A percentile compares a stretch with the other conserved stretches of the same genome.
phyloP scores from a whole-genome alignment of 64 coral and sea anemone genomes.

The Montipora sp. region DNA sequence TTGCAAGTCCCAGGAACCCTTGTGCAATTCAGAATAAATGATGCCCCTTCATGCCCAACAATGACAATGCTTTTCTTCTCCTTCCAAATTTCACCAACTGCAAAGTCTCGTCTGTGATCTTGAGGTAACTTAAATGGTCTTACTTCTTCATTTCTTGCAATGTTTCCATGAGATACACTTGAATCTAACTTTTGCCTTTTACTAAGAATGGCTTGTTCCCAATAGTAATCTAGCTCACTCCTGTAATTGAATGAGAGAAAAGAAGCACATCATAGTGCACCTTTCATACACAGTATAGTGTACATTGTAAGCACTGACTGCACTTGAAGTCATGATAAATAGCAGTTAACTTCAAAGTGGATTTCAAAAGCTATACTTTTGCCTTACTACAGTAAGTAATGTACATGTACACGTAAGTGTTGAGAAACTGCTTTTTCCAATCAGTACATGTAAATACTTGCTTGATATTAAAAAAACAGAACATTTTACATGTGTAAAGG shows the following conservation, averaged over 20 bases:
- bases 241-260: background rate
- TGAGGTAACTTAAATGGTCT: constrained; percentile 32
- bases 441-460: too few relatives aligned
- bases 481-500: too few relatives aligned
- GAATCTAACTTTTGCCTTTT: constrained; percentile 34
- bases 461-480: too few relatives aligned
- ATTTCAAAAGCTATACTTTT: too few relatives aligned
- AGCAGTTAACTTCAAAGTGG: too few relatives aligned
- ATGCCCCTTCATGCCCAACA: constrained; percentile 79
- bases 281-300: too few relatives aligned
- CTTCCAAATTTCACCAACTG: constrained; percentile 93
- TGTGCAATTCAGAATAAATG: constrained; percentile 83
- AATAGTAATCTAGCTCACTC: constrained; percentile 3
- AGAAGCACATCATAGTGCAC: background rate
- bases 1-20: constrained; percentile 40
- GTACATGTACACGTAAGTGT: too few relatives aligned
- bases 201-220: constrained; percentile 10
- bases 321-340: background rate
- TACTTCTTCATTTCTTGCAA: background rate
- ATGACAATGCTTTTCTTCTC: constrained; percentile 88
- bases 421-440: too few relatives aligned
- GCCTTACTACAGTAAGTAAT: too few relatives aligned
- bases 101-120: constrained; percentile 52
- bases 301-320: background rate
- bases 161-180: constrained; percentile 31